Evolutionary conservation across 2,888 invertebrate species (phyloP).

Genomic region (Apantesis nais): DNA sequence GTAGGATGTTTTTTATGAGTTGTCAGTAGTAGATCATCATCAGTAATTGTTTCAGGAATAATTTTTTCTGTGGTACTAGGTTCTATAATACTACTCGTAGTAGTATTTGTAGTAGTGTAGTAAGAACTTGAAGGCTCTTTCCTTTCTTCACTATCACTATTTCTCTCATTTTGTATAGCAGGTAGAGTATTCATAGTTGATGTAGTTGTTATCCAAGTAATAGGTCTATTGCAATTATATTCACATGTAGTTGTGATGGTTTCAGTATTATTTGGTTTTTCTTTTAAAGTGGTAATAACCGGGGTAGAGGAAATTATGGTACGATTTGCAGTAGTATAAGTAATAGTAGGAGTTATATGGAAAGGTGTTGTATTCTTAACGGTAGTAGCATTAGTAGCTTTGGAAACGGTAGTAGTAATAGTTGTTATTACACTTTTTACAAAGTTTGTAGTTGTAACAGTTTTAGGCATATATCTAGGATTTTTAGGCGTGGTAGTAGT

Average conservation of each 20-base stretch:
- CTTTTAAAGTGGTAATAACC: not conserved
- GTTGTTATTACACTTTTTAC: not conserved
- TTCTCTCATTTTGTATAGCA: not conserved
- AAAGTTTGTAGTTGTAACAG: not conserved
- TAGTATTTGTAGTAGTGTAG: too few species aligned
- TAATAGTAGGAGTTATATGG: not conserved
- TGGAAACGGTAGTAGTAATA: not conserved
- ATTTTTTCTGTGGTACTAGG: not conserved
- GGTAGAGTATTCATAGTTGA: not conserved
- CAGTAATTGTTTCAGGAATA: not conserved
- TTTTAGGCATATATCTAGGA: too few species aligned
- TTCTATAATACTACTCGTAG: not conserved
- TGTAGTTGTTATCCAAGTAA: constrained; percentile 9
- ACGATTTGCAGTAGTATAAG: not conserved
- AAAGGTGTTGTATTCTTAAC: not conserved
- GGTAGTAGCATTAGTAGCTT: too few species aligned
- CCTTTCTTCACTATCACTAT: not conserved
- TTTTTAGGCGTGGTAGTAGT: too few species aligned
- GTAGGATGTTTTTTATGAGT: not conserved
- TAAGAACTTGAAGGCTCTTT: not conserved
- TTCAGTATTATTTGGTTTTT: not conserved
- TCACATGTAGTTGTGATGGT: not conserved
- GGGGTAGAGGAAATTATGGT: not conserved
- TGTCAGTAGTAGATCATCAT: not conserved
- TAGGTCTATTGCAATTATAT: constrained; percentile 12